Evolutionary conservation across 2,797 vertebrate species (phyloP).

Genomic region (Chelon auratus): DNA sequence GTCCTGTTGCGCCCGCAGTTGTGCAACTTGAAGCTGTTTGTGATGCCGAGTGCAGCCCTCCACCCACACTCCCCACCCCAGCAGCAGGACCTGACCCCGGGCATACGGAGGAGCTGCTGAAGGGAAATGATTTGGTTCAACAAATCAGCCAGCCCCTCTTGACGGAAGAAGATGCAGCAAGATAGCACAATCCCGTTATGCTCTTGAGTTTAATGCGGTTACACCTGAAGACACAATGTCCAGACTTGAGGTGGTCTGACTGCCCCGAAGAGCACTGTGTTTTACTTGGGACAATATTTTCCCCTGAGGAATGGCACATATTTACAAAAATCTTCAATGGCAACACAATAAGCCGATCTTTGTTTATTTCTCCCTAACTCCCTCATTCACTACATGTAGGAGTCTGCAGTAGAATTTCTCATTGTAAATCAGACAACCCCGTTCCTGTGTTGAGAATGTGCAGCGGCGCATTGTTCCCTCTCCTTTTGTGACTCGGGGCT

Average conservation of each 20-base stretch:
- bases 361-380: neutral
- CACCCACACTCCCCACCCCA: conserved; percentile 53
- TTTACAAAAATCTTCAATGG: neutral
- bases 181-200: neutral
- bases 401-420: neutral
- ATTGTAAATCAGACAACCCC: neutral
- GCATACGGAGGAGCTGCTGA: neutral
- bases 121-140: neutral
- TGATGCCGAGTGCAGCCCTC: conserved; percentile 47
- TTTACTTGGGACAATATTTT: neutral
- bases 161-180: neutral
- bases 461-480: neutral
- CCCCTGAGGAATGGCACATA: neutral
- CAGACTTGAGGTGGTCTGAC: neutral
- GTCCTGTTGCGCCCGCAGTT: neutral
- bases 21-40: conserved; percentile 28
- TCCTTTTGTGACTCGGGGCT: neutral
- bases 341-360: no score
- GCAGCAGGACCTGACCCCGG: conserved; percentile 34
- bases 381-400: neutral
- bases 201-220: conserved; percentile 1
- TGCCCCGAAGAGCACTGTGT: neutral
- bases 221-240: conserved; percentile 3
- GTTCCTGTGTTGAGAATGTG: neutral
- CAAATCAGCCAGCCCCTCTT: no score